Evolutionary conservation across 2,888 invertebrate species (phyloP), one percentile per base, ranked within the genome.

Genomic region (Myopa tessellatipennis): DNA sequence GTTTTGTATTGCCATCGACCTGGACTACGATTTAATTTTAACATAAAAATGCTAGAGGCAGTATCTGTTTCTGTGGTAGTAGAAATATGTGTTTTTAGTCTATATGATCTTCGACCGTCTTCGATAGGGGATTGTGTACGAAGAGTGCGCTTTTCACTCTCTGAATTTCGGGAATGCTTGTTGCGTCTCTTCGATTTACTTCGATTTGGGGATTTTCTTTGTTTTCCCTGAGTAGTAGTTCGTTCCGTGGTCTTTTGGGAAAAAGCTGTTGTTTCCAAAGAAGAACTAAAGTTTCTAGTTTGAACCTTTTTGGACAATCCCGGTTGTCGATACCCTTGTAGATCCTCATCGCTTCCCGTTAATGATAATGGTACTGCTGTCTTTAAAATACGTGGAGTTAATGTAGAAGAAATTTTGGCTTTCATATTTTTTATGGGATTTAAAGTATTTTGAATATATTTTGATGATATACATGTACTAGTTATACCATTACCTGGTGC

Each of bases 1-100:
- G 96, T 95, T 90, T 96, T 96, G 89, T 96, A 96, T 84, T 96
- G 95, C 96, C 96, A 96, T 82, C 96, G 93, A 74, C 96, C 96
- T 0, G 87, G 95, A 16, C 95, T 91, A 68, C 96, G 91, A 85
- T 95, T 95, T 65, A 96, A 90, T 87, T 96, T 96, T 84, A 95
- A 94, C 89, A 95, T 95, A 86, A 94, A 95, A 78, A 94, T 90
- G 81, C 93, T 93, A 60, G 93, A 92, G 6, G 92, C 90, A 38
- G 81, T 69, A 67, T 90, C 90, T 84, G 91, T 90, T 82, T 93
- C 93, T 4, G 91, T 86, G 12, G 90, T 82, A 78, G 91, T 87
- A 80, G 38, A 8, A 8, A 36, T 91, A 88, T 92, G 91, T 77
- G 92, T 89, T 83, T 93, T 93, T 6, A 94, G 93, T 81, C 95